Evolutionary conservation across 1,140 invertebrate species (phyloP).

Genomic region (Dreissena polymorpha): DNA sequence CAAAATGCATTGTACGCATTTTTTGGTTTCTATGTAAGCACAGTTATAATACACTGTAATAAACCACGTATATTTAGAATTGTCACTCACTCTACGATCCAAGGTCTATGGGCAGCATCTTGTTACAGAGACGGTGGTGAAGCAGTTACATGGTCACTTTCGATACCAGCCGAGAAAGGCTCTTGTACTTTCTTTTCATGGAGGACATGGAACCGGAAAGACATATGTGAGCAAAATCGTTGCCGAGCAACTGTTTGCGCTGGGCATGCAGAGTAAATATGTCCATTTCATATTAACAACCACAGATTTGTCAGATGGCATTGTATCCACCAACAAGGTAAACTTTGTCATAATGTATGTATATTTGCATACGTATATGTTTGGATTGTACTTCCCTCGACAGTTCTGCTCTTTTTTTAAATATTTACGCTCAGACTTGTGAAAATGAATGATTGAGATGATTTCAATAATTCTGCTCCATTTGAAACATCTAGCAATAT

Average conservation of each 20-base stretch:
- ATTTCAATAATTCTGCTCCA: too few species aligned
- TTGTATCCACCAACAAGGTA: background rate
- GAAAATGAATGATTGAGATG: too few species aligned
- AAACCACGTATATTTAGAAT: constrained; percentile 47
- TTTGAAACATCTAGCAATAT: too few species aligned
- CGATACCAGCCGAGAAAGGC: constrained; percentile 46
- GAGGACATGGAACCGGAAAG: constrained; percentile 77
- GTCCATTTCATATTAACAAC: constrained; percentile 91
- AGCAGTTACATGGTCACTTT: constrained; percentile 65
- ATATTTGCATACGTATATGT: too few species aligned
- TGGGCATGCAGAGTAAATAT: constrained; percentile 88
- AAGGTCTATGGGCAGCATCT: constrained; percentile 73
- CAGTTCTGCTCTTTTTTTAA: too few species aligned
- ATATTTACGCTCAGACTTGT: too few species aligned
- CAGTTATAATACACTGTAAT: too few species aligned
- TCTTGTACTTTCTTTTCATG: constrained; percentile 78
- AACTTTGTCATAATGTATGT: too few species aligned
- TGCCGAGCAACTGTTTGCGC: constrained; percentile 86
- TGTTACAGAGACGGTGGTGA: constrained; percentile 61
- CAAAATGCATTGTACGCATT: too few species aligned
- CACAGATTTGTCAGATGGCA: constrained; percentile 86
- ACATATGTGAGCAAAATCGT: constrained; percentile 89
- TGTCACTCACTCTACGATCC: constrained; percentile 54
- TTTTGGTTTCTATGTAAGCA: too few species aligned
- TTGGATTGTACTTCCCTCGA: too few species aligned